Evolutionary conservation across 2,113 vertebrate species (phyloP), one percentile per base, ranked within the genome.

Genomic region (Campylorhamphus procurvoides): DNA sequence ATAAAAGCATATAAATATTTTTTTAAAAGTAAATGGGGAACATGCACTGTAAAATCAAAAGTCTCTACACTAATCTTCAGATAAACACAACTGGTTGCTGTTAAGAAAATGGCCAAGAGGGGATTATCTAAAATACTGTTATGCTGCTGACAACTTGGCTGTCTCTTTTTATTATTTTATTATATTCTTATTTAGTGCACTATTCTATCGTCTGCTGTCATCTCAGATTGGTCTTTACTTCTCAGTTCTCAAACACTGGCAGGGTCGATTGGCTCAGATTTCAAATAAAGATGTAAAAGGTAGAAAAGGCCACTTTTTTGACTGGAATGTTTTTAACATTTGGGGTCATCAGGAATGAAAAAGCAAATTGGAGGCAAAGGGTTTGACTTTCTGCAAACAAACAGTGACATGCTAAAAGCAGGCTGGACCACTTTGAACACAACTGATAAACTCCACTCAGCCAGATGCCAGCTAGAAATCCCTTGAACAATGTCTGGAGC

Each of bases 11-110:
- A 73, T 81, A 88, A 78, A 83, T 85, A 37, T 63, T 75, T 85
- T 89, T 82, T 27, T 3, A 5, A n/a, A 62, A 93, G 53, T 47
- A 92, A 84, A 93, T 87, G 42, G 84, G 55, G 83, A 91, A 87
- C 89, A 84, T 18, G 55, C 59, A 75, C 49, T 75, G 78, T 85
- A 93, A 95, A 89, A 92, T 94, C 81, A 87, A 92, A 96, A 92
- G 81, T 72, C 62, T 87, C 90, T 75, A 60, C 63, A 37, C 89
- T 93, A 84, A 94, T 93, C 87, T 92, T 91, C 3, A 0, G 75
- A 96, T 91, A 96, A 93, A 95, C 91, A 95, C 91, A 96, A 96
- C 89, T 94, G 94, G 91, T 94, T 94, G 89, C 68, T 87, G 87
- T 89, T 94, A 95, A 81, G 84, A 92, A 88, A 94, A 85, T 23